Conservation (phyloP, 2,888 invertebrate genomes). For the Drosophila limbata region DNA sequence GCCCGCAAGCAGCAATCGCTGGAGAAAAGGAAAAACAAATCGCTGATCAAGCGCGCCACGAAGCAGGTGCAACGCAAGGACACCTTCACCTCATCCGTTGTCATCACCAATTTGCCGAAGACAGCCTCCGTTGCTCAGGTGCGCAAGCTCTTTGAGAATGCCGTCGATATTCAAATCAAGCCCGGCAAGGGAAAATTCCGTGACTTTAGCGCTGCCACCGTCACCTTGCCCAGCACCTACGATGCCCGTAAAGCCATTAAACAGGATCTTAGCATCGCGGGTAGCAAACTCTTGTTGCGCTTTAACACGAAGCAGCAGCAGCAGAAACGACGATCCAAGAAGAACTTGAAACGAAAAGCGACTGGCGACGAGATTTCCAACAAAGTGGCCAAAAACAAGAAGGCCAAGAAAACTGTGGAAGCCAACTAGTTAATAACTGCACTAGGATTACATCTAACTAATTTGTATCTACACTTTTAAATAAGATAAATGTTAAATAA, state of each 20-base stretch:
- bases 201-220: constrained; percentile 69
- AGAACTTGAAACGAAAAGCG: constrained; percentile 40
- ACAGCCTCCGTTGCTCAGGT: constrained; percentile 70
- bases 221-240: constrained; percentile 78
- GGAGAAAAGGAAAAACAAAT: constrained; percentile 72
- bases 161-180: constrained; percentile 82
- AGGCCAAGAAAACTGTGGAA: constrained; percentile 1
- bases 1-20: constrained; percentile 71
- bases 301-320: constrained; percentile 64
- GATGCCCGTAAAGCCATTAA: constrained; percentile 77
- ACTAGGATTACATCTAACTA: constrained; percentile 20
- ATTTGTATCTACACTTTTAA: constrained; percentile 12
- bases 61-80: constrained; percentile 59
- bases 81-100: constrained; percentile 75
- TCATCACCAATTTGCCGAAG: constrained; percentile 81
- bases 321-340: constrained; percentile 33
- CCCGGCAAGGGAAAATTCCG: constrained; percentile 61
- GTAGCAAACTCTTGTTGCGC: constrained; percentile 66
- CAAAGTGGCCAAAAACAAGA: constrained; percentile 18
- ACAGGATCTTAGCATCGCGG: constrained; percentile 62
- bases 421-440: constrained; percentile 10
- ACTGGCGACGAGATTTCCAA: neutral
- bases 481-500: constrained; percentile 32
- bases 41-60: constrained; percentile 66
- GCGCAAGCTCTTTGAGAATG: constrained; percentile 76